Evolutionary conservation across 1,140 invertebrate species (phyloP), one percentile per base, ranked within the genome.

Genomic region (Trachymyrmex cornetzi): DNA sequence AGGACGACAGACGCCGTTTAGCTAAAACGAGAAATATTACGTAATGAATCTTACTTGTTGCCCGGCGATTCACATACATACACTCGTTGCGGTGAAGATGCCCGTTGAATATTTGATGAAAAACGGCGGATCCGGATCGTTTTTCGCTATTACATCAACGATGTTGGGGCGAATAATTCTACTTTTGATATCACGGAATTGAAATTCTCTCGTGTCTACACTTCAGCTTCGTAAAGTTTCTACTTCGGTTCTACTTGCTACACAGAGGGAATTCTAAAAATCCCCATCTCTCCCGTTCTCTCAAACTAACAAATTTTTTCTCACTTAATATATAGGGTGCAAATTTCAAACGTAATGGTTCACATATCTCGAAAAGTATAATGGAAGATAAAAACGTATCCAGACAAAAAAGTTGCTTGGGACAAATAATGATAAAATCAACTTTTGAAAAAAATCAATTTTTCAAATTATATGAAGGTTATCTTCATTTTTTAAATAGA

Each of bases 41-140:
- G 9, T 71, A 80, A 80, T 69, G 30, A 81, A 81, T 81, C 77
- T 81, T 81, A 81, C 7, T 81, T 81, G 30, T 81, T 55, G 48
- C 22, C 48, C 9, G 48, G 27, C n/a, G 9, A 71, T 55, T 80
- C 30, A 53, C 27, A 38, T 11, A 48, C 16, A 53, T 22, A 77
- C 34, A 61, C 48, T 44, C 14, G 77, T 14, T 44, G 48, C 48
- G 38, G 34, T 19, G 44, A 71, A 81, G 77, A 81, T 71, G 64
- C n/a, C 34, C 30, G 30, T 55, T 81, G 77, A 81, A 81, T 81
- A 81, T 81, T 81, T 81, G 30, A 81, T 55, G 77, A 55, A 44
- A 38, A 57, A 38, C 30, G 14, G 27, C 48, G 30, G 16, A 14
- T 19, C 12, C 3, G 30, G 48, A 81, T 81, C 30, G 57, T 30